Evolutionary conservation across 2,797 vertebrate genomes (phyloP), one percentile per base, ranked within the genome.

Genomic region (Aeoliscus strigatus): DNA sequence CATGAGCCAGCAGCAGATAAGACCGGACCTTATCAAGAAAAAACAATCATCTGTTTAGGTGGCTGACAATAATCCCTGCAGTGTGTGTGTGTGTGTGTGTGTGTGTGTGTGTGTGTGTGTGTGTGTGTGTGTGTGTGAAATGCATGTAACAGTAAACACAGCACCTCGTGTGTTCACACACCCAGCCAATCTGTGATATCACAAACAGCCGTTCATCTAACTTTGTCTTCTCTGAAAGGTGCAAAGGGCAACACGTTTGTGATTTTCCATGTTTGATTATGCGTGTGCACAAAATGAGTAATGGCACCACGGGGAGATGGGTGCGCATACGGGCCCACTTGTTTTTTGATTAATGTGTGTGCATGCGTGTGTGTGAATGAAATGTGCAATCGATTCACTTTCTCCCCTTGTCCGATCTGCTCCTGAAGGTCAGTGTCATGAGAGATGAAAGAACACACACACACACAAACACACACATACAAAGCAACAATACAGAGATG

Each of bases 401-500:
- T 51, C 70, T 63, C 65, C 25, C 25, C 55, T 56, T 61, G 61
- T 77, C 73, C 27, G 54, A 66, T 71, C 53, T 65, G 58, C 52
- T 73, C 48, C 66, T 85, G 75, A 83, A 86, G 79, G 81, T 83
- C 80, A 82, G 46, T 43, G n/a, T 62, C 55, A 60, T 71, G 43
- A 70, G 51, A 74, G 48, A 67, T 32, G 42, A 27, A 14, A 8
- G 34, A 52, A 56, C 39, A 43, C 48, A 26, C 21, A 43, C 44
- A 41, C 30, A 41, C 64, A 58, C 28, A 48, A 21, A 65, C 37
- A 45, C 25, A 37, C 51, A n/a, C n/a, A n/a, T n/a, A n/a, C n/a
- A n/a, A n/a, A n/a, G n/a, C n/a, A n/a, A n/a, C n/a, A n/a, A n/a
- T n/a, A n/a, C n/a, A n/a, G n/a, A n/a, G n/a, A n/a, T n/a, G n/a